phyloP scores from a whole-genome alignment of 2,113 vertebrate genomes.

The Synchiropus splendidus region DNA sequence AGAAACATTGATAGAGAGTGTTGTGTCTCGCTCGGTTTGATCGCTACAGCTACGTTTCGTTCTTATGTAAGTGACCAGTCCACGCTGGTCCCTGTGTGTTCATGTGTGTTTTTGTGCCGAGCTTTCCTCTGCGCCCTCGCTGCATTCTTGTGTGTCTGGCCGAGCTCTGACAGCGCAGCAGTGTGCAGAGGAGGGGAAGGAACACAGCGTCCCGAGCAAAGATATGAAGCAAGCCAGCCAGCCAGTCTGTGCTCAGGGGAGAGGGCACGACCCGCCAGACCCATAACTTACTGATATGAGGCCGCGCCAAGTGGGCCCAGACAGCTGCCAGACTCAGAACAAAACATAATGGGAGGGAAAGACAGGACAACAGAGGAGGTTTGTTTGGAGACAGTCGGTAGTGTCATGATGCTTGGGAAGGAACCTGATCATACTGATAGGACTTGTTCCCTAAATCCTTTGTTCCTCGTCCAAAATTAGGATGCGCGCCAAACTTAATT shows the following conservation, averaged over 20 bases:
- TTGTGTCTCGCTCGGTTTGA: too few species aligned
- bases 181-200: slow-evolving; percentile 42
- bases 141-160: slow-evolving; percentile 57
- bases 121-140: slow-evolving; percentile 41
- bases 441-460: not conserved
- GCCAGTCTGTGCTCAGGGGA: slow-evolving; percentile 54
- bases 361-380: slow-evolving; percentile 8
- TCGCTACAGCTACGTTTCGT: too few species aligned
- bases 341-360: not conserved
- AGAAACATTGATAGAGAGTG: too few species aligned
- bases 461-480: slow-evolving; percentile 6
- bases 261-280: slow-evolving; percentile 48
- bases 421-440: slow-evolving; percentile 9
- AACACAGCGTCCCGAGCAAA: slow-evolving; percentile 52
- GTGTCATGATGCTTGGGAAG: slow-evolving; percentile 17
- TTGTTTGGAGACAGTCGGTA: slow-evolving; percentile 10
- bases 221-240: slow-evolving; percentile 58
- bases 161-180: slow-evolving; percentile 32
- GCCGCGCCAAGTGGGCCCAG: slow-evolving; percentile 44
- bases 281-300: slow-evolving; percentile 56
- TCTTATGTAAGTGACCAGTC: too few species aligned
- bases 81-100: not conserved
- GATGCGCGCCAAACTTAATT: too few species aligned
- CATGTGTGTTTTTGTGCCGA: slow-evolving; percentile 15
- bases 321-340: slow-evolving; percentile 29